Evolutionary conservation across 2,113 vertebrate species (phyloP), one percentile per base, ranked within the genome.

Genomic region (Oncorhynchus masou): DNA sequence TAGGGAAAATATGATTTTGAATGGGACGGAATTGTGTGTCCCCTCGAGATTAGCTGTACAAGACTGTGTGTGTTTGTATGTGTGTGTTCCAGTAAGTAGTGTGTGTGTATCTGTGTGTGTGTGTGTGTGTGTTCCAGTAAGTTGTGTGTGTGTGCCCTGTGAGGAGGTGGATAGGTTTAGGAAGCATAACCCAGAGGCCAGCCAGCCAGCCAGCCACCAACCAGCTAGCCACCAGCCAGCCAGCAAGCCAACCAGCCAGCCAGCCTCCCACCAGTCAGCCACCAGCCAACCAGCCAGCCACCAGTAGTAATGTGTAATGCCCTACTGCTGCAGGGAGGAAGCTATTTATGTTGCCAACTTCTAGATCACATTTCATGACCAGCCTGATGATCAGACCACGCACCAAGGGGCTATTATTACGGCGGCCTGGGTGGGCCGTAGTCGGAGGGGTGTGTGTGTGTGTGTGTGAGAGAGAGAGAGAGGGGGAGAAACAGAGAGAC

Each of bases 271-370:
- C 62, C 24, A 22, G 75, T 48, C 34, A 39, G 77, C 84, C 69
- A 31, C 31, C 31, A 6, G 5, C 34, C 34, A 39, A 5, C 34
- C 34, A 39, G 7, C 34, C 59, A 20, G 2, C 19, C 20, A 68
- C 74, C 79, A 34, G 70, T 77, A 54, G 76, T 86, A 73, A 80
- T 76, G 87, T 65, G 79, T 88, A 86, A 84, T 86, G 73, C 83
- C 79, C 74, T 27, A 83, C n/a, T 71, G 88, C 87, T 86, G 76
- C 77, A 78, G 79, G 2, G 9, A 81, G 81, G 77, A 82, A 85
- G 79, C 83, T 90, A 90, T 90, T 88, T 89, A 82, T 88, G 81
- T 84, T 78, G 77, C 83, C 70, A 45, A 73, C 71, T 78, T 88
- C 85, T 54, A 54, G 51, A 16, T 19, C 51, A 16, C 51, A 54